These are phyloP conservation scores for Linnaemya vulpina DNA, from an alignment of 2,888 invertebrate genomes.

Conservation along the genomic window DNA sequence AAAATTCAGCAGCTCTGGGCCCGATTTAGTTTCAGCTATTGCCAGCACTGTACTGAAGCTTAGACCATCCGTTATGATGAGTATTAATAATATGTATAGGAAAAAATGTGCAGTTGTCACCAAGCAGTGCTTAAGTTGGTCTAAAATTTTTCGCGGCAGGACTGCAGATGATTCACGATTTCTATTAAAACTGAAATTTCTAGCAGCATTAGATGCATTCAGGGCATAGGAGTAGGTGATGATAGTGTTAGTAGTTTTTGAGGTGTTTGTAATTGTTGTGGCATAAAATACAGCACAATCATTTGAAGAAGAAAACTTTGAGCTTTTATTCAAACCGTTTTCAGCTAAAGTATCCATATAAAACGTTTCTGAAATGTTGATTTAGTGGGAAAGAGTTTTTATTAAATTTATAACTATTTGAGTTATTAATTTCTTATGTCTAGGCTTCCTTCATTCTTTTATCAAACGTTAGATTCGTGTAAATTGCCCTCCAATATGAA, in stretches of 20 bases:
- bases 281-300: constrained; percentile 50
- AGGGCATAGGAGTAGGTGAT: not conserved
- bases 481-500: constrained; percentile 8
- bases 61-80: constrained; percentile 60
- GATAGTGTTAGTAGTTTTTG: not conserved
- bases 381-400: not conserved
- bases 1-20: constrained; percentile 32
- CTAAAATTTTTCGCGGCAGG: constrained; percentile 36
- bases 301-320: constrained; percentile 60
- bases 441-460: constrained; percentile 44
- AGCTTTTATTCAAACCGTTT: constrained; percentile 56
- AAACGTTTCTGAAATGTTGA: constrained; percentile 35
- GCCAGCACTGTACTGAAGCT: constrained; percentile 56
- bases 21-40: constrained; percentile 70
- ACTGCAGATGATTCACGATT: constrained; percentile 11
- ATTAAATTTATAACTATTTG: not conserved
- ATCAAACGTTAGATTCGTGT: constrained; percentile 24
- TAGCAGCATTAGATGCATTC: constrained; percentile 13
- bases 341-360: constrained; percentile 59
- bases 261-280: constrained; percentile 25
- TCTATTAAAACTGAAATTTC: constrained; percentile 56
- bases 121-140: constrained; percentile 44
- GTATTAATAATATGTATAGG: constrained; percentile 58
- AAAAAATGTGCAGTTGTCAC: constrained; percentile 31
- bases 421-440: not conserved